Percentiles rank a stretch among this genome's conserved stretches.
phyloP scores from a whole-genome alignment of 2,888 invertebrate genomes.

The Leucozona laternaria region DNA sequence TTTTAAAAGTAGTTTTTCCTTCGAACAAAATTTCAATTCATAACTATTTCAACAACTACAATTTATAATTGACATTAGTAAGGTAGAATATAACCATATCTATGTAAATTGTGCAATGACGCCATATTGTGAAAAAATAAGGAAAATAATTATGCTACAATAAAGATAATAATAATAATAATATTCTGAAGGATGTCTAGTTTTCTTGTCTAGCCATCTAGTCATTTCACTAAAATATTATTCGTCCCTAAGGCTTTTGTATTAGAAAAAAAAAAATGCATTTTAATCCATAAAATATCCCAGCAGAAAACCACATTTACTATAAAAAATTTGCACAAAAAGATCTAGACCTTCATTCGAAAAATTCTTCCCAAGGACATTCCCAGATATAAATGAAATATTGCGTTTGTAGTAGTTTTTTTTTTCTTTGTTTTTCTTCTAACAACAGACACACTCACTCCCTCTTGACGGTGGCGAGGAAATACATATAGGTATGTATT shows the following conservation, averaged over 20 bases:
- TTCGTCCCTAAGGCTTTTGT: background rate
- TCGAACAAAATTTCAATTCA: too few relatives aligned
- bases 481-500: background rate
- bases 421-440: background rate
- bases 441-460: background rate
- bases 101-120: too few relatives aligned
- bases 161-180: too few relatives aligned
- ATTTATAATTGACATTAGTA: too few relatives aligned
- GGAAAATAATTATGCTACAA: too few relatives aligned
- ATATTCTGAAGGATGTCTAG: background rate
- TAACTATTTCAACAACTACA: too few relatives aligned
- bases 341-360: background rate
- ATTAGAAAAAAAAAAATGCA: background rate
- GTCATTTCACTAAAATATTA: background rate
- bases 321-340: background rate
- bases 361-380: constrained; percentile 10
- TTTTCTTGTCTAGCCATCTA: background rate
- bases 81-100: too few relatives aligned
- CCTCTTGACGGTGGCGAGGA: background rate
- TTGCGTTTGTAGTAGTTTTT: background rate
- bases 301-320: background rate
- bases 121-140: too few relatives aligned
- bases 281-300: background rate
- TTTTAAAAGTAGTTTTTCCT: too few relatives aligned
- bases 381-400: background rate